Evolutionary conservation across 2,888 invertebrate species (phyloP).

Genomic region (Ophion obscuratus): DNA sequence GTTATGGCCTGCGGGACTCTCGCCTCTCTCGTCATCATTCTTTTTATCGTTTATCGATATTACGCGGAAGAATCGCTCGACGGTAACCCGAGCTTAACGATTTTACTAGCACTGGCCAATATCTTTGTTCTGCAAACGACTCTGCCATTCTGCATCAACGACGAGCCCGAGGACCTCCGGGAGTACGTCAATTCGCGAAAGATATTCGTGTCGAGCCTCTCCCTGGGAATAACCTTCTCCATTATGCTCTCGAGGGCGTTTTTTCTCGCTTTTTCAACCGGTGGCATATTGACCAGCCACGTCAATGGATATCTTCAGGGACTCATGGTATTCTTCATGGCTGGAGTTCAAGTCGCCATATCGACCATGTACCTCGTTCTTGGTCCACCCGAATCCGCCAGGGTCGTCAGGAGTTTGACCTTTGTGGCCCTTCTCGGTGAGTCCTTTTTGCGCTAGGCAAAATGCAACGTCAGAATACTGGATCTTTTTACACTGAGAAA

Average conservation of each 20-base stretch:
- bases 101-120: slow-evolving; percentile 83
- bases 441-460: slow-evolving; percentile 77
- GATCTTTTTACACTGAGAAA: too few species aligned
- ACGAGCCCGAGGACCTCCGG: slow-evolving; percentile 76
- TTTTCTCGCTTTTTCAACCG: slow-evolving; percentile 88
- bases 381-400: slow-evolving; percentile 76
- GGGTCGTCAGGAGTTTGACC: slow-evolving; percentile 80
- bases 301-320: slow-evolving; percentile 89
- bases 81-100: slow-evolving; percentile 87
- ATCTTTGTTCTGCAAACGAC: slow-evolving; percentile 83
- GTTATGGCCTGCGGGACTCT: slow-evolving; percentile 88
- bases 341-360: slow-evolving; percentile 85
- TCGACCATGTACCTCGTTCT: slow-evolving; percentile 79
- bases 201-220: slow-evolving; percentile 86
- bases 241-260: slow-evolving; percentile 88
- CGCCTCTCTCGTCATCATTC: slow-evolving; percentile 87
- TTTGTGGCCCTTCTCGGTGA: slow-evolving; percentile 84
- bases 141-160: slow-evolving; percentile 83
- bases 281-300: slow-evolving; percentile 89
- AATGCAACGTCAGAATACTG: slow-evolving; percentile 72
- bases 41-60: slow-evolving; percentile 88
- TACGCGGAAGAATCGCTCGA: slow-evolving; percentile 88
- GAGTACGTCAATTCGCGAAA: slow-evolving; percentile 85
- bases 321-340: slow-evolving; percentile 87
- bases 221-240: slow-evolving; percentile 88